Base-by-base conservation (phyloP, 2,113 vertebrate genomes). In the Danio rerio region DNA sequence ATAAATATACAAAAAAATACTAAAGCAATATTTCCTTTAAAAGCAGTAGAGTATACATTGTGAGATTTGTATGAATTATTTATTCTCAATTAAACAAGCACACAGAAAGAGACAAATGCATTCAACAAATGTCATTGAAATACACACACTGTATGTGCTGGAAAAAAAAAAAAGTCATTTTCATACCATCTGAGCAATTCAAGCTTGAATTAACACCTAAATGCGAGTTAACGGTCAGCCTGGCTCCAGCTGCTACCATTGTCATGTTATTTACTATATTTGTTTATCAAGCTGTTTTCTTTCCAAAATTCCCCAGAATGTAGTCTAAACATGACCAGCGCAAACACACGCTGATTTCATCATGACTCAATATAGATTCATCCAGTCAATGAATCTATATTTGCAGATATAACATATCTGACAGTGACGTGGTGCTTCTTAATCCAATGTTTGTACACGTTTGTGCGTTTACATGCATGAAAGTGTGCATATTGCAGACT, bases 281-380 rank as follows among this genome's bases (percentile, higher is more conserved):
- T 69, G 66, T 69, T 69, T 69, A 69, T 49, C 18, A 69, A 69
- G 66, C n/a, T 49, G 66, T 47, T 69, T 69, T 49, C n/a, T 10
- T 69, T 69, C 66, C 43, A 69, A 11, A 16, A 49, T 49, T 69
- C 65, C 42, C 65, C 5, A 69, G 16, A 69, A 47, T 47, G 42
- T 61, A 61, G 18, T n/a, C 66, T 18, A 47, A 69, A 18, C 43
- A 42, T 49, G 65, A 45, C 42, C 65, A 69, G 9, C 43, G 18
- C 65, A 68, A 7, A 43, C 5, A 42, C 65, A 10, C 52, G 45
- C 53, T 20, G 40, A 40, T 75, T 75, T 18, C 20, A 74, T 56
- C 53, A 45, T 13, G 10, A 75, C 16, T 58, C 72, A 59, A 13
- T 61, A 61, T 21, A 61, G 59, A n/a, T n/a, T 45, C 11, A n/a